Evolutionary conservation across 2,797 vertebrate genomes (phyloP).

Genomic region (Scolopax bukidnonensis): DNA sequence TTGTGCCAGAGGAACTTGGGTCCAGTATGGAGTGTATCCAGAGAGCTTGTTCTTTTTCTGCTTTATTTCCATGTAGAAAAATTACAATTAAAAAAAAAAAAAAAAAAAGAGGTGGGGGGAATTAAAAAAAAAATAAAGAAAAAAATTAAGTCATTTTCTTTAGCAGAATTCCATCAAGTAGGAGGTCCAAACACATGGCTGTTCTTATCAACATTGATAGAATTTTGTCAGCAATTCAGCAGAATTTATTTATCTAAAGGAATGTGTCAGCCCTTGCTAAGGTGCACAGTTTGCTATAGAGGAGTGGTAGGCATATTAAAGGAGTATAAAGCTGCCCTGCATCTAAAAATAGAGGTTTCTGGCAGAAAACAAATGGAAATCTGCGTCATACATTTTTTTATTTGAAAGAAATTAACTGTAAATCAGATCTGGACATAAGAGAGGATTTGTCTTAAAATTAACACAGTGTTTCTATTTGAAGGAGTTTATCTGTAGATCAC

Average conservation of each 20-base stretch:
- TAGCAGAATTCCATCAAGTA: neutral
- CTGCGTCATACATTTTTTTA: constrained; percentile 32
- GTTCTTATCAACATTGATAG: neutral
- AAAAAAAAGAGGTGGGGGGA: neutral
- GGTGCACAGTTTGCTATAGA: neutral
- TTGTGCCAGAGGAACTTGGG: neutral
- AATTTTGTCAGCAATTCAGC: neutral
- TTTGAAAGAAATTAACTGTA: constrained; percentile 30
- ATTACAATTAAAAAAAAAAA: neutral
- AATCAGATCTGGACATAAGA: constrained; percentile 28
- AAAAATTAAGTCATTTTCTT: neutral
- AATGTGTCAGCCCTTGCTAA: neutral
- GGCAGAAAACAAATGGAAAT: constrained; percentile 25
- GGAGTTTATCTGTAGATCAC: neutral
- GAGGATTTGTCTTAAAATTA: constrained; percentile 31
- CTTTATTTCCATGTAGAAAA: neutral
- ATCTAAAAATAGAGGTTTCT: constrained; percentile 49
- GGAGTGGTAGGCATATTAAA: neutral
- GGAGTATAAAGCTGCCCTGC: neutral
- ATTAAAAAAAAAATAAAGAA: too few species aligned
- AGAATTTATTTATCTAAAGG: neutral
- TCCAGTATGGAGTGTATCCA: neutral
- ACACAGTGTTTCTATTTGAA: neutral
- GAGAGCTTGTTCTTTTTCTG: neutral
- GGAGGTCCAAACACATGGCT: neutral